Conservation (phyloP, 2,113 vertebrate species). For the Sceloporus undulatus region DNA sequence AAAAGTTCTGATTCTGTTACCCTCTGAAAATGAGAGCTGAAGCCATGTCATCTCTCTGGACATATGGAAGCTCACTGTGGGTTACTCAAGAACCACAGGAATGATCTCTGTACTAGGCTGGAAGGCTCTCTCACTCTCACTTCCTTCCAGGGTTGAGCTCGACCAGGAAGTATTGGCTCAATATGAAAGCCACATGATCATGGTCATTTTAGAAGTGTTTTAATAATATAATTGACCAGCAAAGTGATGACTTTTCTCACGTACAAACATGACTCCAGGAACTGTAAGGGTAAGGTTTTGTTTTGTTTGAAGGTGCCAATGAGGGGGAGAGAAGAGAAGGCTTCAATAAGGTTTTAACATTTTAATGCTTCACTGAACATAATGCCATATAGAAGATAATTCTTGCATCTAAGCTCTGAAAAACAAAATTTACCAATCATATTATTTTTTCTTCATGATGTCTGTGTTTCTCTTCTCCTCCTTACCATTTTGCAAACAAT, state of each 20-base stretch:
- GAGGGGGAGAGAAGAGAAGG: neutral
- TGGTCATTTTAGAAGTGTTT: neutral
- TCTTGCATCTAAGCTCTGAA: slow-evolving; percentile 10
- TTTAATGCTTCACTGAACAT: neutral
- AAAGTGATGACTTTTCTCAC: neutral
- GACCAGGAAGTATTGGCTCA: neutral
- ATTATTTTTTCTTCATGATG: no score
- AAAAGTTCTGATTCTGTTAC: neutral
- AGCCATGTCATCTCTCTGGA: neutral
- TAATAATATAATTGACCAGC: neutral
- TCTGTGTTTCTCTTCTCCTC: slow-evolving; percentile 10
- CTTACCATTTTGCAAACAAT: neutral
- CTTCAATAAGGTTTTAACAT: neutral
- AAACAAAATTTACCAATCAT: neutral
- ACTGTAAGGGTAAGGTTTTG: neutral
- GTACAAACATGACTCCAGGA: neutral
- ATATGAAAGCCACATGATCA: neutral
- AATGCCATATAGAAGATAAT: neutral
- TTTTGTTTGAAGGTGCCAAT: neutral
- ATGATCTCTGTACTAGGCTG: no score
- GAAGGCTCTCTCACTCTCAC: neutral
- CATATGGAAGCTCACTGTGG: neutral
- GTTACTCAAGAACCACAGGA: neutral
- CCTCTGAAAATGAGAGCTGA: neutral
- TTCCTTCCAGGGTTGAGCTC: neutral